A percentile compares a stretch with the other conserved stretches of the same genome.
These are phyloP conservation scores for Catocala fraxini DNA, from an alignment of 2,888 invertebrate species.

Conservation along the genomic window DNA sequence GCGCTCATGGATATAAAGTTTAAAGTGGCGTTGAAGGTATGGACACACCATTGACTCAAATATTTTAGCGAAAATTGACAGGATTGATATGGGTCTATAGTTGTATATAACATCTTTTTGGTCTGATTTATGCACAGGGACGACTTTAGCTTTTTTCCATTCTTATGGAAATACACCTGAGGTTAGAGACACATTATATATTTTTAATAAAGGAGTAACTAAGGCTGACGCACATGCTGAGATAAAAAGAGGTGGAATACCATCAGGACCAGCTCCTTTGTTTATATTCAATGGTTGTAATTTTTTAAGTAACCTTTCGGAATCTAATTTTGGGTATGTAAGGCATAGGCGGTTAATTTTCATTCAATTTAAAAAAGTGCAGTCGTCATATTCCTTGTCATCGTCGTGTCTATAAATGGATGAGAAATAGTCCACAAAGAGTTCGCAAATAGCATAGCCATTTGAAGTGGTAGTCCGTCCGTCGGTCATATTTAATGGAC, in stretches of 20 bases:
- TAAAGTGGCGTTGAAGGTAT: too few species aligned
- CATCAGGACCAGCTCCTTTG: background rate
- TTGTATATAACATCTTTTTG: too few species aligned
- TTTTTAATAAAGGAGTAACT: background rate
- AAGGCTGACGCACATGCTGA: background rate
- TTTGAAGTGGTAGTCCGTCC: slow-evolving; percentile 8
- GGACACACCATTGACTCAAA: too few species aligned
- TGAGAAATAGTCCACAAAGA: slow-evolving; percentile 6
- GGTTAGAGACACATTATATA: background rate
- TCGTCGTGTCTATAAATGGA: slow-evolving; percentile 5
- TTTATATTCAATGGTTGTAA: background rate
- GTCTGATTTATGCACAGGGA: too few species aligned
- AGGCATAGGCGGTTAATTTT: background rate
- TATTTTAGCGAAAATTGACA: too few species aligned
- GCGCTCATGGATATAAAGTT: too few species aligned
- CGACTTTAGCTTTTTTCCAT: too few species aligned
- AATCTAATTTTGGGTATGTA: background rate
- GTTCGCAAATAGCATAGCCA: slow-evolving; percentile 4
- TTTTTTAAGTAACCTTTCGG: background rate
- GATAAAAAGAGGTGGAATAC: background rate
- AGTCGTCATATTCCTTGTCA: background rate
- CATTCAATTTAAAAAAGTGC: background rate
- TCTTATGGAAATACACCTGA: background rate
- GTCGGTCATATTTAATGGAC: slow-evolving; percentile 9
- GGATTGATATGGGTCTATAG: too few species aligned